phyloP scores from a whole-genome alignment of 2,797 vertebrate species.

The Gastrophryne carolinensis region DNA sequence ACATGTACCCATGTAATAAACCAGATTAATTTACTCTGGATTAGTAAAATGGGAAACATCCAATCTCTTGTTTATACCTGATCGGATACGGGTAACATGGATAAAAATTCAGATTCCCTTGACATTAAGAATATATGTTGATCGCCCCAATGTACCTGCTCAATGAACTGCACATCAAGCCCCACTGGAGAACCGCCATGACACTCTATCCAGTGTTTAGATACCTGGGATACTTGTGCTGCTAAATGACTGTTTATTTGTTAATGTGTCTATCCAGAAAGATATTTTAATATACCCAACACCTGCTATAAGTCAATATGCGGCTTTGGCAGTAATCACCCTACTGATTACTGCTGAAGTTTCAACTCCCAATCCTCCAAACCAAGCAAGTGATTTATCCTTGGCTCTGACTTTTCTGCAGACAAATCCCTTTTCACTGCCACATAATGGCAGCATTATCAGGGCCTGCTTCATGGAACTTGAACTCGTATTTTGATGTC shows the following conservation, averaged over 20 bases:
- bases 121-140: too few relatives aligned
- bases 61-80: too few relatives aligned
- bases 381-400: not conserved
- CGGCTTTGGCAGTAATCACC: not conserved
- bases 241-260: not conserved
- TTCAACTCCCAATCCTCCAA: not conserved
- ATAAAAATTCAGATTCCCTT: too few relatives aligned
- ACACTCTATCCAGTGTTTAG: too few relatives aligned
- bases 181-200: too few relatives aligned
- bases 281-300: not conserved
- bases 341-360: not conserved
- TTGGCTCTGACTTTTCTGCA: not conserved
- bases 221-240: too few relatives aligned
- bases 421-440: conserved; percentile 41
- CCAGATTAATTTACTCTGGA: too few relatives aligned
- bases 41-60: too few relatives aligned
- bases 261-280: not conserved
- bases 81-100: too few relatives aligned
- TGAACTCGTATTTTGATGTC: conserved; percentile 42
- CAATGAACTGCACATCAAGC: too few relatives aligned
- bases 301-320: conserved; percentile 11
- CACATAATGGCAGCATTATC: conserved; percentile 46
- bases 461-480: conserved; percentile 30
- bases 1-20: too few relatives aligned
- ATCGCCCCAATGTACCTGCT: too few relatives aligned